Percentiles rank a stretch among this genome's conserved stretches.
Evolutionary conservation across 2,113 vertebrate species (phyloP).

Genomic region (Hypanus sabinus): DNA sequence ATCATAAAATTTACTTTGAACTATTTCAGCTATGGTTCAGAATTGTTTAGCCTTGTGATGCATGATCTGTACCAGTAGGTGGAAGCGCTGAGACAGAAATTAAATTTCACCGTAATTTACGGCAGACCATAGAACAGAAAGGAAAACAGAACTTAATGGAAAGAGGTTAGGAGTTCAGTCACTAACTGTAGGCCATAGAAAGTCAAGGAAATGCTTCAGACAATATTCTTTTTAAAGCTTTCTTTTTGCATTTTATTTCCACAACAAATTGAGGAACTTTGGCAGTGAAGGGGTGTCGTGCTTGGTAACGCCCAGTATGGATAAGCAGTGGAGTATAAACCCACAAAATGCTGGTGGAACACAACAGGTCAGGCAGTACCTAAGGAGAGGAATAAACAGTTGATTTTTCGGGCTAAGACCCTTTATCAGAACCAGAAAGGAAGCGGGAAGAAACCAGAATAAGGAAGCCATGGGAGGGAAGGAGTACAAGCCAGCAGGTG

Average conservation of each 20-base stretch:
- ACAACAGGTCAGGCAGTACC: too few relatives aligned
- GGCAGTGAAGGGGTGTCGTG: background rate
- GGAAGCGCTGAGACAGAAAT: slow-evolving; percentile 2
- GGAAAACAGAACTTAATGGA: background rate
- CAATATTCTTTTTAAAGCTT: background rate
- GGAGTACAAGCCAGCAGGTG: too few relatives aligned
- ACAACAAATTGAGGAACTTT: background rate
- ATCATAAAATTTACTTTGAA: too few relatives aligned
- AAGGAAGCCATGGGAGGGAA: too few relatives aligned
- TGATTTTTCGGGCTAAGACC: too few relatives aligned
- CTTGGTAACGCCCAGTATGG: background rate
- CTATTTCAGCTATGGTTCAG: background rate
- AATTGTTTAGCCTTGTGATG: background rate
- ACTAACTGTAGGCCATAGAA: too few relatives aligned
- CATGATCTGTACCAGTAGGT: background rate
- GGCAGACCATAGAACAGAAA: background rate
- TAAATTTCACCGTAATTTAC: background rate
- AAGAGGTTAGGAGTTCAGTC: background rate
- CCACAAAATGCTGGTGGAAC: too few relatives aligned
- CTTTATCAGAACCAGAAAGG: too few relatives aligned
- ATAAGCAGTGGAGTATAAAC: background rate
- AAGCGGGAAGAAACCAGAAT: too few relatives aligned
- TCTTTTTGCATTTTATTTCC: background rate
- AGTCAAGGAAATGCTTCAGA: background rate
- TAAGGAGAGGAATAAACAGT: too few relatives aligned